Base-by-base conservation (phyloP, 2,888 invertebrate genomes). In the Plagodis pulveraria region DNA sequence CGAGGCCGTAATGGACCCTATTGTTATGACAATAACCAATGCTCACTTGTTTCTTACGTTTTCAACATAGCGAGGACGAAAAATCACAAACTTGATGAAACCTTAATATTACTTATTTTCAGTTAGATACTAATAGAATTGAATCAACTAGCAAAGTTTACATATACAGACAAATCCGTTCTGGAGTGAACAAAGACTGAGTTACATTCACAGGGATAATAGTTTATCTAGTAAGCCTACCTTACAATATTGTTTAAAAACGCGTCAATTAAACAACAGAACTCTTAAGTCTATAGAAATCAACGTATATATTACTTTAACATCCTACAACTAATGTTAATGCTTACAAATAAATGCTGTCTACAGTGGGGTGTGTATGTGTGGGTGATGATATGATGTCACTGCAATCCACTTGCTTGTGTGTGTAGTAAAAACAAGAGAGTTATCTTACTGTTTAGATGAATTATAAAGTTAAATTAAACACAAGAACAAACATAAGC, bases 271-370 rank as follows among this genome's bases (percentile, higher is more conserved):
- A 79, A 87, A 88, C 84, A 88, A 89, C 84, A 88, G 78, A 86
- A 81, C 76, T 71, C 89, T 89, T 91, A 91, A 64, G 74, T 78
- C 86, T 91, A 91, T 71, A 89, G 85, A 90, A 91, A 88, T 89
- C 91, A 92, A 91, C 91, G 81, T 88, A 91, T 91, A 91, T 91
- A 92, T 92, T 92, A 91, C 86, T 91, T 86, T 91, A 89, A 90
- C 89, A 86, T 86, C 71, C 86, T 91, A 91, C 34, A 57, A 11
- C 79, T 86, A 87, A 66, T 84, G 87, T 91, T 91, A 90, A 89
- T 89, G 82, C 91, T 92, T 91, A 91, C 57, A 84, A 83, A 86
- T 91, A 92, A 91, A 91, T 91, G 91, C 92, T 80, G 77, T 80
- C 89, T 89, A 89, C 79, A 72, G 80, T 83, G 86, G 78, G 78